A percentile compares a stretch with the other conserved stretches of the same genome.
These are phyloP conservation scores for Rhagologus leucostigma DNA, from an alignment of 2,113 vertebrate genomes.

Conservation along the genomic window DNA sequence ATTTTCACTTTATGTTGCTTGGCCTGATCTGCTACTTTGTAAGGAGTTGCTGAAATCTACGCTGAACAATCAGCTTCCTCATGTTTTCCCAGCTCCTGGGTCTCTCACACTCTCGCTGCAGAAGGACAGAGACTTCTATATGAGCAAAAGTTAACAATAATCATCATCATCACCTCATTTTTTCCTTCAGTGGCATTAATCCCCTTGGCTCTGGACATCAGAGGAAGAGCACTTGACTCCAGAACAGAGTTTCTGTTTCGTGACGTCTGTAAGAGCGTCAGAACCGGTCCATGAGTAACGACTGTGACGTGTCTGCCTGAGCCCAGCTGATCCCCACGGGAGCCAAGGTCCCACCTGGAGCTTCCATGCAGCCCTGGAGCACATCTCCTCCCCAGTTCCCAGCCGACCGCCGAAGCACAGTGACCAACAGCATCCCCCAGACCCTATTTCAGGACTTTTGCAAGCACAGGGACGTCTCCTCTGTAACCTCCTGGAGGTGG, in stretches of 20 bases:
- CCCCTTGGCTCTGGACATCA: background rate
- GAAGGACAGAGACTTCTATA: background rate
- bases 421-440: background rate
- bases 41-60: background rate
- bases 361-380: background rate
- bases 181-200: background rate
- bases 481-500: background rate
- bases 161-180: background rate
- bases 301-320: background rate
- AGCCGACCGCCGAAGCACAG: background rate
- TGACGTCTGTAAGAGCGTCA: accelerated
- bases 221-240: background rate
- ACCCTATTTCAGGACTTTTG: background rate
- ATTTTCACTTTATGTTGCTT: background rate
- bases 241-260: background rate
- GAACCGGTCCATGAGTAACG: accelerated
- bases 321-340: background rate
- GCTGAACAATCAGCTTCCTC: background rate
- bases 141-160: background rate
- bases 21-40: background rate
- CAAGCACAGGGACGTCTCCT: accelerated
- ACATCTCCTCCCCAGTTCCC: background rate
- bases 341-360: background rate
- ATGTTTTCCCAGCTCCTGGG: background rate
- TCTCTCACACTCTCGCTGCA: background rate